Percentiles rank a stretch among this genome's conserved stretches.
phyloP scores from a whole-genome alignment of 35 echinoderm and acorn worm species.

The Lytechinus variegatus region DNA sequence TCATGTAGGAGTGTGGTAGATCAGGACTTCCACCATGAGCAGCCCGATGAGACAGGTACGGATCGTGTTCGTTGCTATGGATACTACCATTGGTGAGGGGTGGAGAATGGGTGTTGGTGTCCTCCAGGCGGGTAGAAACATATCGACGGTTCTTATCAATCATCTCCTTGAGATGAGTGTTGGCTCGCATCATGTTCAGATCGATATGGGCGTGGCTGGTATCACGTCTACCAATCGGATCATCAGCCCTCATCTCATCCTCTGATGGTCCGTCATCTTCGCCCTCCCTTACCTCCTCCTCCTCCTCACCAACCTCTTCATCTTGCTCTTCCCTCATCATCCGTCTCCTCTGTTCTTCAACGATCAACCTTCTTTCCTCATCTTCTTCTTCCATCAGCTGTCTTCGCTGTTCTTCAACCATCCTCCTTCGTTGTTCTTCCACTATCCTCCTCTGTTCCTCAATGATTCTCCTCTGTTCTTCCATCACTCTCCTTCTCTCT shows the following conservation, averaged over 20 bases:
- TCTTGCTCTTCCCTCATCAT: constrained; percentile 12
- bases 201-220: constrained; percentile 33
- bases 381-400: constrained; percentile 49
- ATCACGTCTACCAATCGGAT: constrained; percentile 5
- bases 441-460: constrained; percentile 42
- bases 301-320: neutral
- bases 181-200: constrained; percentile 47
- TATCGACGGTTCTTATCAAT: constrained; percentile 30
- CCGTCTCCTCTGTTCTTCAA: constrained; percentile 27
- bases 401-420: constrained; percentile 27
- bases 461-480: constrained; percentile 44
- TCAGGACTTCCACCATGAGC: constrained; percentile 39
- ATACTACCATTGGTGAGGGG: constrained; percentile 38
- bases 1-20: constrained; percentile 38
- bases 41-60: neutral
- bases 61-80: constrained; percentile 26
- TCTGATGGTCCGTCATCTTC: neutral
- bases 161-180: constrained; percentile 46
- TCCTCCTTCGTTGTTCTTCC: constrained; percentile 12
- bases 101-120: neutral
- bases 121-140: neutral
- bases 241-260: constrained; percentile 20
- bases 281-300: neutral
- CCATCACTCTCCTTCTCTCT: constrained; percentile 36
- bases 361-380: constrained; percentile 29